Percentiles rank a stretch among this genome's conserved stretches.
phyloP scores from a whole-genome alignment of 2,797 vertebrate genomes.

The Urophycis tenuis region DNA sequence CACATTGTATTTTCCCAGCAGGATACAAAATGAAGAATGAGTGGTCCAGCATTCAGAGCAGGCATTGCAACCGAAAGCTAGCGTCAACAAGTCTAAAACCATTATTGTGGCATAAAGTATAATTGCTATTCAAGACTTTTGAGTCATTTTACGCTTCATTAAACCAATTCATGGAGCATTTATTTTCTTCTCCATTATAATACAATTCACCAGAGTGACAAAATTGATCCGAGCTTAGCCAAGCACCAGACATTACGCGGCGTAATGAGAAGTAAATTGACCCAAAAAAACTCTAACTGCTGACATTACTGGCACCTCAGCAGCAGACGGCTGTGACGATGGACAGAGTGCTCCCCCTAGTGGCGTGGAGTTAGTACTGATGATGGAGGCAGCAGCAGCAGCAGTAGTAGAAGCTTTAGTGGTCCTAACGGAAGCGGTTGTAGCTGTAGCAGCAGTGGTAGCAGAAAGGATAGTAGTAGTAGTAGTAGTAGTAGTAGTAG shows the following conservation, averaged over 20 bases:
- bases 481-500: slow-evolving; percentile 7
- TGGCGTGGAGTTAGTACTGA: slow-evolving; percentile 50
- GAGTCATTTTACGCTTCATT: slow-evolving; percentile 30
- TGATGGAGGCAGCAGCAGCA: not conserved
- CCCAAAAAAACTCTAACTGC: slow-evolving; percentile 25
- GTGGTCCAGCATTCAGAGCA: slow-evolving; percentile 41
- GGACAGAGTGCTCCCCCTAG: slow-evolving; percentile 65
- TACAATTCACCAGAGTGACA: not conserved
- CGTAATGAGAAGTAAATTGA: slow-evolving; percentile 24
- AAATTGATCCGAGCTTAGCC: not conserved
- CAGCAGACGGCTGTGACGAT: slow-evolving; percentile 53
- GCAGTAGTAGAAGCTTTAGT: slow-evolving; percentile 2
- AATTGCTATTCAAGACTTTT: slow-evolving; percentile 15
- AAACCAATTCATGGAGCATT: not conserved
- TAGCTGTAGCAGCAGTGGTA: slow-evolving; percentile 10
- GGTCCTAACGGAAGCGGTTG: slow-evolving; percentile 25
- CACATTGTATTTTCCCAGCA: slow-evolving; percentile 15
- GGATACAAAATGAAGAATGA: slow-evolving; percentile 8
- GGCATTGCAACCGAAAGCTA: slow-evolving; percentile 17
- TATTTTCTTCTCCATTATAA: not conserved
- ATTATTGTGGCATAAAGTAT: not conserved
- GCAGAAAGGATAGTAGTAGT: slow-evolving; percentile 3
- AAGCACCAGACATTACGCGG: not conserved
- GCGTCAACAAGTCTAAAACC: not conserved
- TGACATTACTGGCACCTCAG: slow-evolving; percentile 74